phyloP scores from a whole-genome alignment of 2,888 invertebrate genomes.

The Melieria picta region DNA sequence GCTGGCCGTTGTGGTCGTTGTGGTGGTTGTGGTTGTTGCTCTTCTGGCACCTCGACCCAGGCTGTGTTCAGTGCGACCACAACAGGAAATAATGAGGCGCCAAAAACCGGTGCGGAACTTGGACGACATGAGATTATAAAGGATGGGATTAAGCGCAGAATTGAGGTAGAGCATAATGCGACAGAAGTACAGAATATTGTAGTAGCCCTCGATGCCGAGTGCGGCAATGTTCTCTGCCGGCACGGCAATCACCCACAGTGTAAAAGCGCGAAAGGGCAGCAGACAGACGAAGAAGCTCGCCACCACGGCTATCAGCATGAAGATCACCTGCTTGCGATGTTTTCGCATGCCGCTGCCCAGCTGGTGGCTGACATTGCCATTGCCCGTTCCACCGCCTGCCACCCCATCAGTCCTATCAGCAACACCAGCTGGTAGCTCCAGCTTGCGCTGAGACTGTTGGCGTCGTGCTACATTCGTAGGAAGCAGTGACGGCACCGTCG shows the following conservation, averaged over 20 bases:
- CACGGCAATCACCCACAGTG: constrained; percentile 85
- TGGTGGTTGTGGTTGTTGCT: neutral
- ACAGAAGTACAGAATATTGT: constrained; percentile 84
- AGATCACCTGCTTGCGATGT: constrained; percentile 83
- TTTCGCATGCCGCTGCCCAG: constrained; percentile 70
- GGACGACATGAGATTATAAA: constrained; percentile 92
- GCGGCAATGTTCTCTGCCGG: constrained; percentile 75
- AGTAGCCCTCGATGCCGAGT: constrained; percentile 83
- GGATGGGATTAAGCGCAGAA: constrained; percentile 89
- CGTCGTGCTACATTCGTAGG: constrained; percentile 2
- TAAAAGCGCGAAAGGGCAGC: constrained; percentile 87
- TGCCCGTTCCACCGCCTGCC: constrained; percentile 30
- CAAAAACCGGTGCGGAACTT: constrained; percentile 88
- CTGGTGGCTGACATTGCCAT: constrained; percentile 48
- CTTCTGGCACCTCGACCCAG: constrained; percentile 25
- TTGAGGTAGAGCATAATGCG: constrained; percentile 90
- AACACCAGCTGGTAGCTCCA: neutral
- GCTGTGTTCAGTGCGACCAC: constrained; percentile 15
- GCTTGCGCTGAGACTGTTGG: constrained; percentile 9
- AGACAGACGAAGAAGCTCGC: constrained; percentile 90
- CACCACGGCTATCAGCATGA: constrained; percentile 91
- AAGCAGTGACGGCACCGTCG: constrained; percentile 3
- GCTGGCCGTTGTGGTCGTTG: constrained; percentile 1
- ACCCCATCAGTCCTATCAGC: neutral
- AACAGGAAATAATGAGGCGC: constrained; percentile 70